Evolutionary conservation across 2,888 invertebrate genomes (phyloP).

Genomic region (Anarsia innoxiella): DNA sequence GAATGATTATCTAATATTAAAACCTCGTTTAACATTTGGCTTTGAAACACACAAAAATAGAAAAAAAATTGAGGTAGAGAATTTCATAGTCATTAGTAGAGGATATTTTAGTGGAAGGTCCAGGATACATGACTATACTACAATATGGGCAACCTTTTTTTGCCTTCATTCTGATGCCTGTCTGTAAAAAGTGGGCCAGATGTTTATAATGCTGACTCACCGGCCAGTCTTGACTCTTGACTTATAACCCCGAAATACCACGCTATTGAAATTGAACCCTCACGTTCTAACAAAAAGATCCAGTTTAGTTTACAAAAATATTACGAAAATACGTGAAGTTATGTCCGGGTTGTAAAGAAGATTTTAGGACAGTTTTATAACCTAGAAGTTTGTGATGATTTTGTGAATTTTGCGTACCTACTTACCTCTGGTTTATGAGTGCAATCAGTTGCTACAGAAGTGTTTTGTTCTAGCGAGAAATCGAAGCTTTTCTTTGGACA

Average conservation of each 20-base stretch:
- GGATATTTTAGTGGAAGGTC: conserved; percentile 16
- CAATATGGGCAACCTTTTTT: conserved; percentile 35
- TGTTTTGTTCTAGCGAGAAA: too few relatives aligned
- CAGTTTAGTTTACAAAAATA: not conserved
- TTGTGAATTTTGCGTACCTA: too few relatives aligned
- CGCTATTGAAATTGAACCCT: conserved; percentile 2
- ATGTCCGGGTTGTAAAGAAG: not conserved
- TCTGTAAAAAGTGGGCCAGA: conserved; percentile 38
- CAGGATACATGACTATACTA: conserved; percentile 20
- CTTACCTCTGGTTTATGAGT: too few relatives aligned
- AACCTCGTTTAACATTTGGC: too few relatives aligned
- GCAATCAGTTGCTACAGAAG: too few relatives aligned
- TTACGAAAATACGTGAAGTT: conserved; percentile 11
- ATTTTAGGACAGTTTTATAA: too few relatives aligned
- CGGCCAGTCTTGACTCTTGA: conserved; percentile 26
- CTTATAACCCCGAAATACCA: conserved; percentile 21
- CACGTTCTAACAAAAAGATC: not conserved
- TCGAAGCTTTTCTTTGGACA: too few relatives aligned
- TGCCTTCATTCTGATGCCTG: conserved; percentile 25
- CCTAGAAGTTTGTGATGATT: too few relatives aligned
- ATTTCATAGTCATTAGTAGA: conserved; percentile 14
- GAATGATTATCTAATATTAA: too few relatives aligned
- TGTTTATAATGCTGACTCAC: conserved; percentile 59
- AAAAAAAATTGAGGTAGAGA: conserved; percentile 1
- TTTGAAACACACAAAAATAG: not conserved